These are phyloP conservation scores for Apostichopus parvimensis DNA, from an alignment of 35 echinoderm and acorn worm genomes.

Conservation along the genomic window DNA sequence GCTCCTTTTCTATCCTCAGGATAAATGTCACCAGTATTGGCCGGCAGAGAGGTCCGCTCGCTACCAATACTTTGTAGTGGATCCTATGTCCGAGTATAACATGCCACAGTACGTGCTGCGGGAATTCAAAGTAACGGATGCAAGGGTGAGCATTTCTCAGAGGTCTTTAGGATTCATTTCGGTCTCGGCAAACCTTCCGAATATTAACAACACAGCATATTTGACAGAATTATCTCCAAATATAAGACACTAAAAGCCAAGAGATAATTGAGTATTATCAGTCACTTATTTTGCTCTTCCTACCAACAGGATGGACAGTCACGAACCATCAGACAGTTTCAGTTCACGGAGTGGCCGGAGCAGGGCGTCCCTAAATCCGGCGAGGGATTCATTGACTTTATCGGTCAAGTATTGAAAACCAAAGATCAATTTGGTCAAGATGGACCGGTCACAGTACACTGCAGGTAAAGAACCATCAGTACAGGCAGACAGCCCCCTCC, in stretches of 20 bases:
- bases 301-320: slow-evolving; percentile 93
- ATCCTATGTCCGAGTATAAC: slow-evolving; percentile 99
- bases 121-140: slow-evolving; percentile 99
- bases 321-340: slow-evolving; percentile 96
- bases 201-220: too few species aligned
- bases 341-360: slow-evolving; percentile 98
- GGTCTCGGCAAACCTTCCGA: too few species aligned
- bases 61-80: slow-evolving; percentile 99
- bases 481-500: neutral
- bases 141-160: slow-evolving; percentile 72
- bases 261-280: too few species aligned
- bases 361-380: slow-evolving; percentile 98
- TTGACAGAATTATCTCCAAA: too few species aligned
- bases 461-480: slow-evolving; percentile 70
- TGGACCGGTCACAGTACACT: slow-evolving; percentile 96
- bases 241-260: too few species aligned
- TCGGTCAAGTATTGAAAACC: slow-evolving; percentile 98
- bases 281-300: neutral
- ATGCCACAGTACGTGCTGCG: slow-evolving; percentile 98
- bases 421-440: slow-evolving; percentile 99
- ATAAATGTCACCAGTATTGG: slow-evolving; percentile 99
- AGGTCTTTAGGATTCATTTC: too few species aligned
- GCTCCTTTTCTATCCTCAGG: slow-evolving; percentile 43
- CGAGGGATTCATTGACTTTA: slow-evolving; percentile 99
- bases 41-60: slow-evolving; percentile 93